Evolutionary conservation across 2,113 vertebrate species (phyloP), one percentile per base, ranked within the genome.

Genomic region (Paracanthobrama guichenoti): DNA sequence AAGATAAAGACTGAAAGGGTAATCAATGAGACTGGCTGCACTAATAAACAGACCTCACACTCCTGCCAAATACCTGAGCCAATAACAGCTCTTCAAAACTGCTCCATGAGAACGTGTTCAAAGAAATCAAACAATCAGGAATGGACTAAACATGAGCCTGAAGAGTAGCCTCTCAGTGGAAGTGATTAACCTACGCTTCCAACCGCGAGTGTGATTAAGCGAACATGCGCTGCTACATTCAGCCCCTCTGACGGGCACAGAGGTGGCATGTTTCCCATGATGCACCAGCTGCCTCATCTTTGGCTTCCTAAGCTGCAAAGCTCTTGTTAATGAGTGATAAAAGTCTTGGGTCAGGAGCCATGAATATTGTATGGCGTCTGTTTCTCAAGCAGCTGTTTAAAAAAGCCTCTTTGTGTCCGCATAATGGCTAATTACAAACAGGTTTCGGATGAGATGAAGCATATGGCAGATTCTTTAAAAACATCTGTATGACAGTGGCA

Each of bases 401-500:
- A 82, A 72, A 53, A 53, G 75, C 85, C 39, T 85, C 83, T 69
- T 87, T 46, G 64, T 83, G 79, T 88, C 79, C 88, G 72, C 55
- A 74, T 85, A 88, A 81, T 66, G 86, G 78, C 76, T 86, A 85
- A 85, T 87, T 85, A 89, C 57, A 75, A 89, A 88, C 85, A 84
- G 75, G 85, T 81, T 86, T 84, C 7, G 12, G 26, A 69, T 72
- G 81, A 86, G 76, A 60, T 18, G 16, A 88, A 91, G 62, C 93
- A 93, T 92, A 92, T 93, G 92, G 82, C 81, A 81, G 57, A 87
- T 67, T 88, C 90, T 85, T 89, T 79, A 26, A 66, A 67, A 93
- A 92, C 91, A 93, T 88, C 91, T 93, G 93, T 87, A 91, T 82
- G 14, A 79, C 59, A 62, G 57, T 83, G 82, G 84, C 81, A 72